A percentile compares a stretch with the other conserved stretches of the same genome.
phyloP scores from a whole-genome alignment of 2,113 vertebrate species.

The Petromus typicus region DNA sequence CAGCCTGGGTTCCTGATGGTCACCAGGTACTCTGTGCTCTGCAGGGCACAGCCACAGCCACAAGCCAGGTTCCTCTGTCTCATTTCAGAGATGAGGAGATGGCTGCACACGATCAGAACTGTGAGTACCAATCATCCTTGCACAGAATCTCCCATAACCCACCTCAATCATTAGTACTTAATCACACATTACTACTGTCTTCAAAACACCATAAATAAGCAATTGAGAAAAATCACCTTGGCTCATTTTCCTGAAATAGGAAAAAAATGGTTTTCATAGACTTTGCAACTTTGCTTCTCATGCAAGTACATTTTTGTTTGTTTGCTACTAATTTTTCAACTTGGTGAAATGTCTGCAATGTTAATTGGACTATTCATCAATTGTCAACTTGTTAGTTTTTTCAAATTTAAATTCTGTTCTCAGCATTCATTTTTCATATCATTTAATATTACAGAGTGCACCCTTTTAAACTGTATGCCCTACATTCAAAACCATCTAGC shows the following conservation, averaged over 20 bases:
- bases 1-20: neutral
- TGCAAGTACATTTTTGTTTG: constrained; percentile 64
- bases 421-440: constrained; percentile 81
- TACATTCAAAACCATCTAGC: constrained; percentile 73
- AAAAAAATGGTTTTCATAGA: constrained; percentile 28
- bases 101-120: neutral
- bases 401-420: constrained; percentile 54
- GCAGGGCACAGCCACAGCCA: neutral
- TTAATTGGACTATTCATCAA: constrained; percentile 76
- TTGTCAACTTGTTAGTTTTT: constrained; percentile 71
- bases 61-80: neutral
- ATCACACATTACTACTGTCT: neutral
- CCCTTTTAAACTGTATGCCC: constrained; percentile 76
- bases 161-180: constrained; percentile 17
- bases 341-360: constrained; percentile 64
- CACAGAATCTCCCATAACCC: neutral
- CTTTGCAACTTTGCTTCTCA: constrained; percentile 61
- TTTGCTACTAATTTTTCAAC: constrained; percentile 67
- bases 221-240: constrained; percentile 71
- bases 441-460: constrained; percentile 80
- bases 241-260: constrained; percentile 41
- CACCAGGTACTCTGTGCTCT: neutral
- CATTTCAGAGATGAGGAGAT: neutral
- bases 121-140: neutral
- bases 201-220: constrained; percentile 56